Base-by-base conservation (phyloP, 2,113 vertebrate genomes). In the Stictonetta naevosa region DNA sequence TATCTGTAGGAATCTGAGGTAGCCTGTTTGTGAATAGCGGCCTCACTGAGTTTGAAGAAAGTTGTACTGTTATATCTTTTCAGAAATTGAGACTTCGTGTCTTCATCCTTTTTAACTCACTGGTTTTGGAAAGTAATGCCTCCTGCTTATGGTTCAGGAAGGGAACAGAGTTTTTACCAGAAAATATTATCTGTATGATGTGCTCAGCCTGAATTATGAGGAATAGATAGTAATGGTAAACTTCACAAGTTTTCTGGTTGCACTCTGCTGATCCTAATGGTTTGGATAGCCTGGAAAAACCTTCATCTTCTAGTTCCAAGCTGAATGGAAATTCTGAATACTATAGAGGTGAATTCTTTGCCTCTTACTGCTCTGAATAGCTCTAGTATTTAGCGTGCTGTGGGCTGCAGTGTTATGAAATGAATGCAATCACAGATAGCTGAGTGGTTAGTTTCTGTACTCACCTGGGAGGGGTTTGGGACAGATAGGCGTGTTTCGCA, bases 401-500 rank as follows among this genome's bases (percentile, higher is more conserved):
- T 50, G 44, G 23, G n/a, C 20, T 86, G n/a, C 58, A 63, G 19
- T 34, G 18, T 52, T 76, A 74, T 19, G 11, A 83, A 88, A 82
- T 79, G 2, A 92, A 68, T n/a, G n/a, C n/a, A 84, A 8, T 50
- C 62, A 25, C 64, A 36, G 64, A 25, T 5, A 87, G 40, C 62
- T 29, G 75, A 82, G n/a, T 55, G 25, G 34, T 69, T 86, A 2
- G 1, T 44, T 88, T 62, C 88, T 94, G 36, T 55, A 28, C 53
- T 83, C 92, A 95, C 92, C 88, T 91, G 71, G 77, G 77, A 69
- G 88, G 82, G 31, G 20, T 79, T 73, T 79, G n/a, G 36, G 40
- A 66, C 59, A 58, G 36, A 63, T 8, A 53, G 6, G 79, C 69
- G 50, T 93, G 93, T 87, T 97, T 89, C 66, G 76, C 74, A 96